Evolutionary conservation across 2,888 invertebrate species (phyloP), one percentile per base, ranked within the genome.

Genomic region (Odontomyia ornata): DNA sequence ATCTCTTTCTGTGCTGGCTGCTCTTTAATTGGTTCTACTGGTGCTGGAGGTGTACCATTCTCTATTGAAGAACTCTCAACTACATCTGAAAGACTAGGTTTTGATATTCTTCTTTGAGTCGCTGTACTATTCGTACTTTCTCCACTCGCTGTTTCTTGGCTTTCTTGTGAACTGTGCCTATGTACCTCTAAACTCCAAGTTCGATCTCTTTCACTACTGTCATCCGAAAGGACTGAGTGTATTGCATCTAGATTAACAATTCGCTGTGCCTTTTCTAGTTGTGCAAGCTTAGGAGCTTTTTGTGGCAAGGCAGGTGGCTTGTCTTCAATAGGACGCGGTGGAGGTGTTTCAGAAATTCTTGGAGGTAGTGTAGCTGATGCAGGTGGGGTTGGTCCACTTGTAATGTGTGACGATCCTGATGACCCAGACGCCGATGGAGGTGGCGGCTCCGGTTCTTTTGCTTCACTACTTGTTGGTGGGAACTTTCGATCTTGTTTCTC

Each of bases 211-310:
- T 82, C 82, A 15, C 43, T 47, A 18, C 81, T 82, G 23, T 83
- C 83, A 56, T 83, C 83, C n/a, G 83, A 84, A 1, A 90, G 89
- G 81, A 91, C 88, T 64, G 89, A 87, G 76, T 91, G 89, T 81
- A 90, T 90, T 4, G 90, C 90, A 80, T 91, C 90, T 9, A 90
- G 87, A 18, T 86, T 86, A 75, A 84, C 83, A 43, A 84, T 82
- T 21, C 81, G 81, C 47, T 83, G 83, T 1, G 81, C 15, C 73
- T 82, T 82, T 43, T 82, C 81, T 0, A 80, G 43, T 69, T 81
- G 81, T 36, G 76, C 75, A 72, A 80, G 80, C 28, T 81, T 81
- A 7, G 79, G 52, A 1, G 77, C 73, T 73, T 79, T 78, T n/a
- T 76, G 28, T 23, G 80, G 75, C 9, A 75, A 57, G 2, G 78